phyloP scores from a whole-genome alignment of 2,888 invertebrate genomes.

The Adineta ricciae region DNA sequence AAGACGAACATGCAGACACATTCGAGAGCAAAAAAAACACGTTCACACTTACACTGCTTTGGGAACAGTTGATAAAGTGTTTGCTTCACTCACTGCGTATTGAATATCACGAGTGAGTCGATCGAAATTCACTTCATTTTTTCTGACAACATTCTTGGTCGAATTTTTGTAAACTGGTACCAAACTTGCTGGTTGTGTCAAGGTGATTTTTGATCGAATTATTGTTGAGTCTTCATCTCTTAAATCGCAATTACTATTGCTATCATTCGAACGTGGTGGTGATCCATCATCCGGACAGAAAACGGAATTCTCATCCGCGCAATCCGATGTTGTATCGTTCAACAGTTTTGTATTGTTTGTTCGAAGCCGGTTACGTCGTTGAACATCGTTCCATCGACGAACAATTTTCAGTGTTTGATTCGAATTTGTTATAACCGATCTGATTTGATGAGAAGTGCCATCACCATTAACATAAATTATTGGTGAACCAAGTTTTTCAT shows the following conservation, averaged over 20 bases:
- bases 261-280: neutral
- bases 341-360: neutral
- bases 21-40: too few relatives aligned
- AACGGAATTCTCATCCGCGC: slow-evolving; percentile 1
- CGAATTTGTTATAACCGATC: neutral
- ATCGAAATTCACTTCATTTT: neutral
- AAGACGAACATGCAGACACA: neutral
- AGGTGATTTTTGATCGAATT: neutral
- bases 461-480: neutral
- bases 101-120: slow-evolving; percentile 15
- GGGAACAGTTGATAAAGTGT: neutral
- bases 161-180: neutral
- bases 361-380: neutral
- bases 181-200: neutral
- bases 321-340: neutral
- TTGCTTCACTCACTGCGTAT: slow-evolving; percentile 3
- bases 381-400: slow-evolving; percentile 9
- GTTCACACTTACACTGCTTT: neutral
- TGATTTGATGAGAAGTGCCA: neutral
- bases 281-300: neutral
- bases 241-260: neutral
- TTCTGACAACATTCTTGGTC: neutral
- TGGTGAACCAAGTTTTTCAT: neutral
- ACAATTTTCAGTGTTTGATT: neutral
- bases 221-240: neutral